Evolutionary conservation across 2,888 invertebrate species (phyloP).

Genomic region (Meandrusa payeni): DNA sequence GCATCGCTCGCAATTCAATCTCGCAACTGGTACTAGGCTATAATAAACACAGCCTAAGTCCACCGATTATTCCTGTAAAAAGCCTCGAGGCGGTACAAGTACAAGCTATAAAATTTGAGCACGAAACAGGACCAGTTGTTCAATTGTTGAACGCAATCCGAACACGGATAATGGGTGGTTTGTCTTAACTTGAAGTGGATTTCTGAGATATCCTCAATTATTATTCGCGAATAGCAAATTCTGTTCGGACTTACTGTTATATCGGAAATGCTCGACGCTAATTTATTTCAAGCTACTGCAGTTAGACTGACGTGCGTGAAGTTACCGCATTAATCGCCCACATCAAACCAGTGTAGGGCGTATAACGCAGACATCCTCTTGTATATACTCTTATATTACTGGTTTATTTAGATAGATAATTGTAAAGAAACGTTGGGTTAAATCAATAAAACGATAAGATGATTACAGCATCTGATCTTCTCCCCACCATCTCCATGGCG

Average conservation of each 20-base stretch:
- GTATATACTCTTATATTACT: no score
- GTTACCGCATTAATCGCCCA: neutral
- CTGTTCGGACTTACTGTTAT: neutral
- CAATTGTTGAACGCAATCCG: slow-evolving; percentile 16
- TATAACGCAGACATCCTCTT: no score
- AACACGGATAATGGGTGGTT: slow-evolving; percentile 7
- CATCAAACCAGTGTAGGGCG: no score
- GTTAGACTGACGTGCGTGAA: slow-evolving; percentile 4
- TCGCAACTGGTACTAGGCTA: slow-evolving; percentile 6
- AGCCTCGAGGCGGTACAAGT: slow-evolving; percentile 5
- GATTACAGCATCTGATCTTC: no score
- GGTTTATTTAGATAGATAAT: no score
- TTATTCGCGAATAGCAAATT: slow-evolving; percentile 9
- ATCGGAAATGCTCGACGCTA: slow-evolving; percentile 1
- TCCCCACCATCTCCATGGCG: no score
- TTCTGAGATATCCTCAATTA: slow-evolving; percentile 14
- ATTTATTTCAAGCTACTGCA: slow-evolving; percentile 16
- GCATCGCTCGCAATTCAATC: neutral
- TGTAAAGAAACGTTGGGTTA: no score
- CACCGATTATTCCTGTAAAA: slow-evolving; percentile 14
- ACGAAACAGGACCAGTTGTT: slow-evolving; percentile 2
- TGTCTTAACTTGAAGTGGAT: slow-evolving; percentile 14
- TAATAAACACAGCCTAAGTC: slow-evolving; percentile 3
- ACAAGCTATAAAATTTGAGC: slow-evolving; percentile 16
- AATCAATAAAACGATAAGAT: no score